Percentiles rank a stretch among this genome's conserved stretches.
Evolutionary conservation across 2,113 vertebrate genomes (phyloP).

Genomic region (Tauraco erythrolophus): DNA sequence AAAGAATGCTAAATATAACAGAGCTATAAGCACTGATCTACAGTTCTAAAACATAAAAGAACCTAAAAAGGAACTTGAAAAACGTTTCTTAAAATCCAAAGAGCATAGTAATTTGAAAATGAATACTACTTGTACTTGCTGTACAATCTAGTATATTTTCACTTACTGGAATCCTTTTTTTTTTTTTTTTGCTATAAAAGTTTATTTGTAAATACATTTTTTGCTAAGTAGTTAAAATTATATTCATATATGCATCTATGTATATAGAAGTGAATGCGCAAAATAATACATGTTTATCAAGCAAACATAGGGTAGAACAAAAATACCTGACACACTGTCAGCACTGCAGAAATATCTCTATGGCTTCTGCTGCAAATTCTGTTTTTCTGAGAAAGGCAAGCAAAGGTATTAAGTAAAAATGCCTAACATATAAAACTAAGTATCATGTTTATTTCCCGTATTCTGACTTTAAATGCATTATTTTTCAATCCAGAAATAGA

Average conservation of each 20-base stretch:
- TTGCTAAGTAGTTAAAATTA: not conserved
- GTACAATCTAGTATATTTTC: not conserved
- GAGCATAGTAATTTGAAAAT: not conserved
- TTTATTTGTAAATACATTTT: not conserved
- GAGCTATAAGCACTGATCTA: not conserved
- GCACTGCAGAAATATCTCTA: not conserved
- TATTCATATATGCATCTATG: not conserved
- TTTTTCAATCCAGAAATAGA: not conserved
- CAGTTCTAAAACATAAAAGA: not conserved
- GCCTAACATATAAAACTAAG: not conserved
- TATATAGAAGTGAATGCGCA: not conserved
- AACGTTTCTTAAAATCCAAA: not conserved
- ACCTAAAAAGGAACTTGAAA: not conserved
- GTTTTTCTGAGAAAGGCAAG: not conserved
- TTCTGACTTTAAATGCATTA: not conserved
- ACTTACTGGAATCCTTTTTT: not conserved
- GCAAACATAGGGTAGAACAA: not conserved
- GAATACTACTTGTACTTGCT: not conserved
- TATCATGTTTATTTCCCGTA: not conserved
- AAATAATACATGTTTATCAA: not conserved
- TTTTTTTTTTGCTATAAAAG: not conserved
- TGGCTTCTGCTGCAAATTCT: not conserved
- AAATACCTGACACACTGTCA: not conserved
- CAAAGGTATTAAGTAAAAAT: not conserved
- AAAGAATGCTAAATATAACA: not conserved